Percentiles rank a stretch among this genome's conserved stretches.
These are phyloP conservation scores for Calameuta pallipes DNA, from an alignment of 2,888 invertebrate species.

Conservation along the genomic window DNA sequence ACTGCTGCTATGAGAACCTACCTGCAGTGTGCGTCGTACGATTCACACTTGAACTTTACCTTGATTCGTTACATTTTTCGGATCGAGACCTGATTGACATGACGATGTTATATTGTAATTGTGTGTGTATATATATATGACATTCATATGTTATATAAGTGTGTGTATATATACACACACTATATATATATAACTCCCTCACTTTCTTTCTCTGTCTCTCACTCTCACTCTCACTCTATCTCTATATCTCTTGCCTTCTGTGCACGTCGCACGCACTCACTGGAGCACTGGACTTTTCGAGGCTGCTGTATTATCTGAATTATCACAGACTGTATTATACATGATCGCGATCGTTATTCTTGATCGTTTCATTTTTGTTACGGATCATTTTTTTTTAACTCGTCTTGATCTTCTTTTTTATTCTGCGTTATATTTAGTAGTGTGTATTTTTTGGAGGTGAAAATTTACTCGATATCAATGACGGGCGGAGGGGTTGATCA, in stretches of 20 bases:
- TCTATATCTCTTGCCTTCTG: slow-evolving; percentile 8
- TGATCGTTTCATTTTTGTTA: not conserved
- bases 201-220: slow-evolving; percentile 18
- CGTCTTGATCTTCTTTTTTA: not conserved
- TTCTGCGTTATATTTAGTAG: not conserved
- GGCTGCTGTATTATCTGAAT: not conserved
- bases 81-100: not conserved
- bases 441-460: not conserved
- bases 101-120: not conserved
- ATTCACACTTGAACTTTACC: slow-evolving; percentile 1
- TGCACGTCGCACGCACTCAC: slow-evolving; percentile 12
- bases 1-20: slow-evolving; percentile 50
- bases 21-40: not conserved
- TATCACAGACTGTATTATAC: not conserved
- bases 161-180: not conserved
- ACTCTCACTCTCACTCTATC: slow-evolving; percentile 19
- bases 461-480: not conserved
- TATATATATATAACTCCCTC: slow-evolving; percentile 12
- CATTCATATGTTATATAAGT: not conserved
- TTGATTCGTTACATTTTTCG: not conserved
- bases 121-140: slow-evolving; percentile 3
- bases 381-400: not conserved
- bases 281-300: slow-evolving; percentile 8
- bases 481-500: not conserved
- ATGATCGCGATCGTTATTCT: not conserved